phyloP scores from a whole-genome alignment of 2,888 invertebrate species.

The Sinopyrophorus schimmeli region DNA sequence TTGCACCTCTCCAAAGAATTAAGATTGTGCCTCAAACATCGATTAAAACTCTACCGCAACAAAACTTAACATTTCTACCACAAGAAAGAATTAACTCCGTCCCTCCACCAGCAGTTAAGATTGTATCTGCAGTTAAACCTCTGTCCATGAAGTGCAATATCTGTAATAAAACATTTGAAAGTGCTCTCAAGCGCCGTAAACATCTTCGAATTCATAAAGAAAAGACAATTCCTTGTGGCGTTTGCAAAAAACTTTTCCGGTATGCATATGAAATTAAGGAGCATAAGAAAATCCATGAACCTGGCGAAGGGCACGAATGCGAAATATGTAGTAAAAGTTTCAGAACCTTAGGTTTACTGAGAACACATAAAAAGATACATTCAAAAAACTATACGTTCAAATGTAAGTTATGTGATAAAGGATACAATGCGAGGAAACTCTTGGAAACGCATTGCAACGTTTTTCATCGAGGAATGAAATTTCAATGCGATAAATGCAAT shows the following conservation, averaged over 20 bases:
- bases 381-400: conserved; percentile 37
- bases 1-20: no score
- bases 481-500: conserved; percentile 57
- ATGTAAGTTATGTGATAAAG: conserved; percentile 27
- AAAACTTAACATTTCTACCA: no score
- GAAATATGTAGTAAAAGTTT: conserved; percentile 59
- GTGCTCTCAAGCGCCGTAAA: not conserved
- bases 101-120: no score
- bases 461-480: conserved; percentile 57
- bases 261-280: conserved; percentile 2
- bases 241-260: conserved; percentile 5
- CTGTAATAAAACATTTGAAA: conserved; percentile 61
- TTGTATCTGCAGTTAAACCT: no score
- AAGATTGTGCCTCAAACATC: no score
- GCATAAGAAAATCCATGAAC: conserved; percentile 6
- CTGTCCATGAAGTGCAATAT: no score
- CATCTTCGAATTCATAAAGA: conserved; percentile 8
- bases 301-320: conserved; percentile 53
- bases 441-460: conserved; percentile 51
- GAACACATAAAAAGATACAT: conserved; percentile 38
- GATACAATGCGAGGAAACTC: conserved; percentile 6
- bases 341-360: conserved; percentile 57
- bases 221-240: conserved; percentile 4
- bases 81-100: no score
- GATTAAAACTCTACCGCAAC: no score